Evolutionary conservation across 1,140 invertebrate species (phyloP).

Genomic region (Drosophila orena): DNA sequence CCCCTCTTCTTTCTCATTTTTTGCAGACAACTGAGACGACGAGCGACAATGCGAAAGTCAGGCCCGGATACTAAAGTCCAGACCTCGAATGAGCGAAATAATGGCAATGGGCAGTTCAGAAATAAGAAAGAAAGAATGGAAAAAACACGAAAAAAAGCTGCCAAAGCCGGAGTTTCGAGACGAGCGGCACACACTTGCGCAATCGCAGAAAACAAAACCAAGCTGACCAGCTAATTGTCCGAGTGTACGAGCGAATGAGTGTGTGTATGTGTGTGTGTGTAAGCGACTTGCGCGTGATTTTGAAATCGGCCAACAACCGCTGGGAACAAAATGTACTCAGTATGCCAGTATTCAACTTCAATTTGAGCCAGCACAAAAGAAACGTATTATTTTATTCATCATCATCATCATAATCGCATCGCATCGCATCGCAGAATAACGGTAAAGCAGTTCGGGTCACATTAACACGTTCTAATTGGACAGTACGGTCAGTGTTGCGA

Average conservation of each 20-base stretch:
- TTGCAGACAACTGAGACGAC: conserved; percentile 74
- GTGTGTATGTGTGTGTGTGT: conserved; percentile 30
- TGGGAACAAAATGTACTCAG: conserved; percentile 42
- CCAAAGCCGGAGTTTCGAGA: conserved; percentile 32
- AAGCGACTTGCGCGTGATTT: conserved; percentile 30
- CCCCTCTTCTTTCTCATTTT: conserved; percentile 57
- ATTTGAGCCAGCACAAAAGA: conserved; percentile 54
- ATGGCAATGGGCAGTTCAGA: conserved; percentile 54
- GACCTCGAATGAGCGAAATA: conserved; percentile 35
- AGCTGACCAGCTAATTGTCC: conserved; percentile 67
- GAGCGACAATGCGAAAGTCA: conserved; percentile 77
- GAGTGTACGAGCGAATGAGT: conserved; percentile 4
- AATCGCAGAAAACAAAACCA: conserved; percentile 60
- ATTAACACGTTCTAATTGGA: conserved; percentile 69
- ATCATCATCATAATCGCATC: not conserved
- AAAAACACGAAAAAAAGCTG: conserved; percentile 4
- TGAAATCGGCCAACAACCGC: conserved; percentile 54
- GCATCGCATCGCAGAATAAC: conserved; percentile 13
- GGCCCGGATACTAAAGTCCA: conserved; percentile 30
- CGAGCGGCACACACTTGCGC: conserved; percentile 59
- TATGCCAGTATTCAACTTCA: conserved; percentile 42
- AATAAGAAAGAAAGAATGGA: conserved; percentile 8
- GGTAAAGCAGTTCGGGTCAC: conserved; percentile 39
- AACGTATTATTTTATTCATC: conserved; percentile 53
- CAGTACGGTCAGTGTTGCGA: conserved; percentile 64